phyloP scores from a whole-genome alignment of 2,113 vertebrate genomes.

The Lagopus leucura region DNA sequence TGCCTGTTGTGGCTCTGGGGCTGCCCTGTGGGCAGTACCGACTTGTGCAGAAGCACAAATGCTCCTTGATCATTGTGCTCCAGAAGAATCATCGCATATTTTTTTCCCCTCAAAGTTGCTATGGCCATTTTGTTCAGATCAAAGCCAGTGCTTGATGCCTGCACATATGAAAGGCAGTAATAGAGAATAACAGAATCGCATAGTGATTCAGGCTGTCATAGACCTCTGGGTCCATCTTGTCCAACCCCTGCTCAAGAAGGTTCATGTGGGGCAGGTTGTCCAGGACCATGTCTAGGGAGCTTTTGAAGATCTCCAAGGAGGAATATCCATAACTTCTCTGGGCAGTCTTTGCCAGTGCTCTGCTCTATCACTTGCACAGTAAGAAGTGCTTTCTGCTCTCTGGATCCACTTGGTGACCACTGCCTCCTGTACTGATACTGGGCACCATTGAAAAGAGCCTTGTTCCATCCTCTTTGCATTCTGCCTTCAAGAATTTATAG shows the following conservation, averaged over 20 bases:
- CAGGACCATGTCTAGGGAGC: background rate
- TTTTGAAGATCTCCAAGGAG: background rate
- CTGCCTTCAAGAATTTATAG: background rate
- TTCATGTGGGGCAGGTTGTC: background rate
- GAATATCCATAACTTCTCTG: background rate
- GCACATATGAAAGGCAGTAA: background rate
- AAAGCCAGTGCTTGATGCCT: background rate
- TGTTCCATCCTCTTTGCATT: background rate
- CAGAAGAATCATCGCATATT: background rate
- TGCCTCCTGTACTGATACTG: background rate
- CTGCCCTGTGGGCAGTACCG: background rate
- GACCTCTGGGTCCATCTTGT: background rate
- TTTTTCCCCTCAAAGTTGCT: background rate
- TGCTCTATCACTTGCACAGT: background rate
- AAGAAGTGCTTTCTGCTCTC: background rate
- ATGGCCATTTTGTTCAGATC: background rate
- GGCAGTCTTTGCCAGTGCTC: background rate
- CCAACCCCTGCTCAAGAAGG: background rate
- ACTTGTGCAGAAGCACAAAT: background rate
- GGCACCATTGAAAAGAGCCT: background rate
- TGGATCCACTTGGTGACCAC: background rate
- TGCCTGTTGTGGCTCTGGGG: background rate
- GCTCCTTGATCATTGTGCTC: background rate
- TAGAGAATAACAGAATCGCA: background rate
- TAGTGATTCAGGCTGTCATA: background rate